These are phyloP conservation scores for Beris chalybata DNA, from an alignment of 2,888 invertebrate genomes.

Conservation along the genomic window DNA sequence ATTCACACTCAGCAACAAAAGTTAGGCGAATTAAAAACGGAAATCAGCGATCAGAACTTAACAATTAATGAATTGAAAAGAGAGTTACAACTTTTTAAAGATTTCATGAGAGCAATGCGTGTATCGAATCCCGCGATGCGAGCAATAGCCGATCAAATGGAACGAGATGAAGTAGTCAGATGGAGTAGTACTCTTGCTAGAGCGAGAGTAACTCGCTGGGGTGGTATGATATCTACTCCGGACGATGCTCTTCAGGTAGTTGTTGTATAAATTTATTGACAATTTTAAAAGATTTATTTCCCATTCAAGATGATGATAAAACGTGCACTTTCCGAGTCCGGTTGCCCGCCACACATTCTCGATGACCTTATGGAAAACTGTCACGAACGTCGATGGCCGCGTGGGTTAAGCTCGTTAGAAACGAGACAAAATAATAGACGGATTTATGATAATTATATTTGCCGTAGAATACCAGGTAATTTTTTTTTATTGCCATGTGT, in stretches of 20 bases:
- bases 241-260: constrained; percentile 87
- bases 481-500: too few relatives aligned
- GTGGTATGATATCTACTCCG: constrained; percentile 97
- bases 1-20: constrained; percentile 87
- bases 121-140: constrained; percentile 90
- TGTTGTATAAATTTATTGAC: constrained; percentile 12
- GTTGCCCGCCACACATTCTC: constrained; percentile 90
- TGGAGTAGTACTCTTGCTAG: constrained; percentile 83
- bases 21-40: constrained; percentile 82
- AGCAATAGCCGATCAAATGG: constrained; percentile 91
- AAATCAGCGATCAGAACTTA: constrained; percentile 81
- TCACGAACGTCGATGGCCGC: constrained; percentile 94
- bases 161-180: constrained; percentile 86
- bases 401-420: constrained; percentile 88
- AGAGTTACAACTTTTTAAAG: constrained; percentile 85
- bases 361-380: constrained; percentile 97
- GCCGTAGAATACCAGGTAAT: constrained; percentile 85
- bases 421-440: constrained; percentile 92
- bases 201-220: constrained; percentile 93
- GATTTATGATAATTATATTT: constrained; percentile 89
- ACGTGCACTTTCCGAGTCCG: constrained; percentile 87
- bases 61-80: constrained; percentile 87
- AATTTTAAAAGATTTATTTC: background rate
- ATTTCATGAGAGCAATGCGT: constrained; percentile 91
- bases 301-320: constrained; percentile 82